Percentiles rank a stretch among this genome's conserved stretches.
These are phyloP conservation scores for Pelosia muscerda DNA, from an alignment of 2,888 invertebrate species.

Conservation along the genomic window DNA sequence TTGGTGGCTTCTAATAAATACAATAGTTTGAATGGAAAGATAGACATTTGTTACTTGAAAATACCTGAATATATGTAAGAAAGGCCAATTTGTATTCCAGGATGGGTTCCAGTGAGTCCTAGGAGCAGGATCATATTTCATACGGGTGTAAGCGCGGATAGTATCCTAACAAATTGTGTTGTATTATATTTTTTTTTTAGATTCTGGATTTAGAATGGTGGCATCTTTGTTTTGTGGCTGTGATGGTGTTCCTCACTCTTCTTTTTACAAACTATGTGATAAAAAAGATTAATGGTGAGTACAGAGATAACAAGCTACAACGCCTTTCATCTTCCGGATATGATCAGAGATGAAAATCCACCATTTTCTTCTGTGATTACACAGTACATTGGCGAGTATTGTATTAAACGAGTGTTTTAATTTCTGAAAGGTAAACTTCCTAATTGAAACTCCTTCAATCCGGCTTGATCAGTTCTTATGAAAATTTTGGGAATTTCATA, in stretches of 20 bases:
- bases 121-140: background rate
- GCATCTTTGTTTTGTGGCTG: slow-evolving; percentile 59
- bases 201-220: slow-evolving; percentile 62
- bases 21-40: background rate
- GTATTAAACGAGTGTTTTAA: background rate
- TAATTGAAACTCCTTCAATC: no score
- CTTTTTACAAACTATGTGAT: slow-evolving; percentile 67
- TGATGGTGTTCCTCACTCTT: slow-evolving; percentile 56
- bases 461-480: no score
- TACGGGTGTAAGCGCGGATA: background rate
- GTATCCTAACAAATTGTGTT: background rate
- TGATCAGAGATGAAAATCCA: background rate
- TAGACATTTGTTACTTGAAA: background rate
- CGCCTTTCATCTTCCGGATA: no score
- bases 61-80: no score
- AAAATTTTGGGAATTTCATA: no score
- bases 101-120: background rate
- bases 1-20: background rate
- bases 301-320: background rate
- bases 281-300: slow-evolving; percentile 68
- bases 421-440: background rate
- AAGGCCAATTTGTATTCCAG: background rate
- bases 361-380: background rate
- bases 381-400: background rate
- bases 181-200: slow-evolving; percentile 33